Evolutionary conservation across 2,888 invertebrate genomes (phyloP).

Genomic region (Luperina nickerlii): DNA sequence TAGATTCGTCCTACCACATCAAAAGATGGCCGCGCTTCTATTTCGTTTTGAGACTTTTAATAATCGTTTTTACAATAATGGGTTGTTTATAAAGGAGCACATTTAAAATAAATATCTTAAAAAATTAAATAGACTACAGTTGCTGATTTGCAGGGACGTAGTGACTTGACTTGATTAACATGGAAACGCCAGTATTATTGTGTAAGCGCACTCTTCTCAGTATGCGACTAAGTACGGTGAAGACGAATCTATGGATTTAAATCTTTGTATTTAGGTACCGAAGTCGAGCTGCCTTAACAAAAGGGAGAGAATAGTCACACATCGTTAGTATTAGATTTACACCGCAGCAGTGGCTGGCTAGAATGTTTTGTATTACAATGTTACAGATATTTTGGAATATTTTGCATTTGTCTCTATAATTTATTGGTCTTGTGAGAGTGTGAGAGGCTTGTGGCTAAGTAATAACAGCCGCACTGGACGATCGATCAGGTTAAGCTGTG

Average conservation of each 20-base stretch:
- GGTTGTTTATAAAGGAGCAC: too few species aligned
- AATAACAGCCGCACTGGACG: too few species aligned
- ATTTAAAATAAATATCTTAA: neutral
- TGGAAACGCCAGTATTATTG: neutral
- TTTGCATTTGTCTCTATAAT: slow-evolving; percentile 21
- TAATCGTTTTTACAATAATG: too few species aligned
- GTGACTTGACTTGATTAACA: neutral
- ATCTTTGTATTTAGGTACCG: slow-evolving; percentile 35
- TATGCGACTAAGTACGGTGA: neutral
- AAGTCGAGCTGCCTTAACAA: slow-evolving; percentile 61
- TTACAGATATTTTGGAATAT: slow-evolving; percentile 44
- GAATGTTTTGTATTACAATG: slow-evolving; percentile 49
- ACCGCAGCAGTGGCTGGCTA: slow-evolving; percentile 28
- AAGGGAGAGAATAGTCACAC: slow-evolving; percentile 65
- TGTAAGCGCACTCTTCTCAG: neutral
- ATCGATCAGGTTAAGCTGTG: too few species aligned
- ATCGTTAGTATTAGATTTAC: slow-evolving; percentile 68
- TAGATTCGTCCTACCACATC: neutral
- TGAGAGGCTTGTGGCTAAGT: too few species aligned
- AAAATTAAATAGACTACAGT: neutral
- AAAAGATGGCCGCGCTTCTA: neutral
- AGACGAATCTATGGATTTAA: neutral
- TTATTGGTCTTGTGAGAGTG: slow-evolving; percentile 26
- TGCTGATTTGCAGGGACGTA: neutral
- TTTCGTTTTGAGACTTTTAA: neutral